These are phyloP conservation scores for Neomicropteryx cornuta DNA, from an alignment of 1,140 invertebrate species.

Conservation along the genomic window DNA sequence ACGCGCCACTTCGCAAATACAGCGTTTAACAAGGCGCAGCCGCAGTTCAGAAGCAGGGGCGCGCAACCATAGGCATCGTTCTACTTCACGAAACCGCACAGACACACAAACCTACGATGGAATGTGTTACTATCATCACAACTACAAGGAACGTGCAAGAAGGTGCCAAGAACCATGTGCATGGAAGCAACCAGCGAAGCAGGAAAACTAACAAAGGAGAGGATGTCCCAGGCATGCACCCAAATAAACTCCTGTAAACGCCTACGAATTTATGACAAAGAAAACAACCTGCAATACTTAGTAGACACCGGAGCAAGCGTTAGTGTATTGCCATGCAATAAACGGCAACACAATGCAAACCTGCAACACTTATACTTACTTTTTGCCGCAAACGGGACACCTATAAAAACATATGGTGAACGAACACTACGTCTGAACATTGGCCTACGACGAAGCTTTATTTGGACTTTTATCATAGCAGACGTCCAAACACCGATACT, in stretches of 20 bases:
- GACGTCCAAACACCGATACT: neutral
- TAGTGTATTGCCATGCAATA: neutral
- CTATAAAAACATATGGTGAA: constrained; percentile 9
- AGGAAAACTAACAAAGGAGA: neutral
- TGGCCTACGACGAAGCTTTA: constrained; percentile 8
- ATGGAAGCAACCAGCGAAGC: neutral
- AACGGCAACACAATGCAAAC: too few relatives aligned
- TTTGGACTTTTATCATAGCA: constrained; percentile 5
- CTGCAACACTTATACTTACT: too few relatives aligned
- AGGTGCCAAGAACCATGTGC: constrained; percentile 7
- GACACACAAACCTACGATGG: too few relatives aligned
- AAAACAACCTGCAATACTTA: neutral
- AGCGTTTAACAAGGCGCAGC: too few relatives aligned
- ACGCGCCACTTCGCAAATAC: too few relatives aligned
- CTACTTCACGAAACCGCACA: too few relatives aligned
- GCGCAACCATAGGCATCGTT: too few relatives aligned
- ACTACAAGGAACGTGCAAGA: too few relatives aligned
- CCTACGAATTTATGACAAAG: neutral
- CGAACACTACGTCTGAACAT: constrained; percentile 8
- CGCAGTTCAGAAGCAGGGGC: too few relatives aligned
- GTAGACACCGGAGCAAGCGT: neutral
- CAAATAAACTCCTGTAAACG: neutral
- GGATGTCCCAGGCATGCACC: neutral
- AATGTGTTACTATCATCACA: too few relatives aligned
- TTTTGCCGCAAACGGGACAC: constrained; percentile 5